Percentiles rank a stretch among this genome's conserved stretches.
phyloP scores from a whole-genome alignment of 1,140 invertebrate genomes.

The Physella acuta region DNA sequence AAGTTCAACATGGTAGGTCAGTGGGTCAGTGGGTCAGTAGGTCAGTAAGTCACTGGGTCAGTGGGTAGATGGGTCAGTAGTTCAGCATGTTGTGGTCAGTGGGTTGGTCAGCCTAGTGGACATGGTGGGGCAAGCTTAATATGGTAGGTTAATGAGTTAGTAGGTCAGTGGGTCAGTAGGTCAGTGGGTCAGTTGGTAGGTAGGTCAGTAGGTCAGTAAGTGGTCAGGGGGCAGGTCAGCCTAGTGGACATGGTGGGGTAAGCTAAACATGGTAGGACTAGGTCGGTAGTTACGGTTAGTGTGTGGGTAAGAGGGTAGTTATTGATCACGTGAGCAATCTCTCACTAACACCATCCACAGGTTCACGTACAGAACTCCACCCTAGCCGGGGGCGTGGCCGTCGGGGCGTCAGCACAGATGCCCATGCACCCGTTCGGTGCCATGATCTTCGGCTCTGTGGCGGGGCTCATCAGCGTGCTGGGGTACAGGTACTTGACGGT shows the following conservation, averaged over 20 bases:
- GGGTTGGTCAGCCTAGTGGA: not conserved
- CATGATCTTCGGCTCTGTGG: conserved; percentile 76
- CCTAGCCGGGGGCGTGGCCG: conserved; percentile 65
- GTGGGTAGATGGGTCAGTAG: not conserved
- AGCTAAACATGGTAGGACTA: no score
- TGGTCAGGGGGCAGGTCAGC: not conserved
- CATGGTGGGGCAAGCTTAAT: not conserved
- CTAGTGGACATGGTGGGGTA: not conserved
- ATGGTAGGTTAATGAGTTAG: no score
- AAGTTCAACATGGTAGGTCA: conserved; percentile 67
- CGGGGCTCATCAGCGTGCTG: conserved; percentile 79
- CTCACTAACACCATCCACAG: conserved; percentile 39
- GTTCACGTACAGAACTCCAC: conserved; percentile 63
- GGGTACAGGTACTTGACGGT: conserved; percentile 85
- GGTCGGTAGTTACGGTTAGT: no score
- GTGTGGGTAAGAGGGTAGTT: no score
- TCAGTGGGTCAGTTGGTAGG: no score
- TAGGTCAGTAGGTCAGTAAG: not conserved
- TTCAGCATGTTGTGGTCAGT: not conserved
- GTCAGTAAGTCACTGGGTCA: no score
- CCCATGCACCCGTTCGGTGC: conserved; percentile 83
- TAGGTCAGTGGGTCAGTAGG: no score
- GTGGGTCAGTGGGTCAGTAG: no score
- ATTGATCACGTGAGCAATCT: no score
- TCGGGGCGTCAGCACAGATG: conserved; percentile 71